Percentiles rank a stretch among this genome's conserved stretches.
Evolutionary conservation across 2,888 invertebrate species (phyloP).

Genomic region (Plusia festucae): DNA sequence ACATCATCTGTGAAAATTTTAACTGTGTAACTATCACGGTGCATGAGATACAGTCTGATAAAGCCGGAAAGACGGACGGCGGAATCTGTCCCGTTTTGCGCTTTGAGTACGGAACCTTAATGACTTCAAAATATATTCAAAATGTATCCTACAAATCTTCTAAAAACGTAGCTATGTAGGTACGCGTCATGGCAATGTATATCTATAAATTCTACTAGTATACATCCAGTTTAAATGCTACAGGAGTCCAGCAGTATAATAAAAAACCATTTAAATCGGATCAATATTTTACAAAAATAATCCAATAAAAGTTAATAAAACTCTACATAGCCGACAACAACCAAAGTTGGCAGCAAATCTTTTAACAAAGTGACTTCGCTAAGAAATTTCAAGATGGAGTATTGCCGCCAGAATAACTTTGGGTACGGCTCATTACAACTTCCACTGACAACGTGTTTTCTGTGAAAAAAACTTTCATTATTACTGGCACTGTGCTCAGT

Average conservation of each 20-base stretch:
- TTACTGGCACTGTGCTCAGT: conserved; percentile 8
- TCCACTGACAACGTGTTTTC: conserved; percentile 22
- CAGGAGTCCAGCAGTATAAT: not conserved
- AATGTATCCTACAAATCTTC: no score
- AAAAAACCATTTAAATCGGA: not conserved
- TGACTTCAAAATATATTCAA: no score
- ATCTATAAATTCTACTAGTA: no score
- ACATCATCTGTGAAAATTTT: no score
- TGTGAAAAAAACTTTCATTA: conserved; percentile 23
- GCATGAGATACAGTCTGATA: no score
- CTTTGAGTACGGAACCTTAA: no score
- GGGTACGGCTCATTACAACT: conserved; percentile 41
- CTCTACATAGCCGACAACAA: conserved; percentile 10
- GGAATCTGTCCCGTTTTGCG: no score
- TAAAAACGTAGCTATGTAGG: no score
- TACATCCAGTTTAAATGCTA: no score
- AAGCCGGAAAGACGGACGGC: no score
- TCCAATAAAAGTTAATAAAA: conserved; percentile 16
- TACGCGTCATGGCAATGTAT: no score
- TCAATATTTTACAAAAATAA: conserved; percentile 17
- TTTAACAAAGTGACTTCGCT: conserved; percentile 34
- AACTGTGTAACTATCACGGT: no score
- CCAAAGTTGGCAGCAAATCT: conserved; percentile 27
- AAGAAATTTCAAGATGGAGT: conserved; percentile 43
- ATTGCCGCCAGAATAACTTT: conserved; percentile 33